Evolutionary conservation across 1,140 invertebrate genomes (phyloP).

Genomic region (Epicauta chinensis): DNA sequence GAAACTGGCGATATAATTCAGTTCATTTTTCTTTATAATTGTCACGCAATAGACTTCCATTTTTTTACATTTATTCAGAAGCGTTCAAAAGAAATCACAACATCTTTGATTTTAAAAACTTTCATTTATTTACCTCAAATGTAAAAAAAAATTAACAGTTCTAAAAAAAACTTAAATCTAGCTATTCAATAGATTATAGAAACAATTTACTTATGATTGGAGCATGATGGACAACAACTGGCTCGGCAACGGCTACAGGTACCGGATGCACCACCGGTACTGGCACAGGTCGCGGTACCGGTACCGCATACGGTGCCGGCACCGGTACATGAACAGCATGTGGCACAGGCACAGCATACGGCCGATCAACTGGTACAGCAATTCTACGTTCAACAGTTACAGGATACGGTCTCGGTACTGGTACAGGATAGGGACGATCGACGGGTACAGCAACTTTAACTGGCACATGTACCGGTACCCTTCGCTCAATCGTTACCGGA

Average conservation of each 20-base stretch:
- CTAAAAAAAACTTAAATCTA: too few species aligned
- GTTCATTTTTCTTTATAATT: too few species aligned
- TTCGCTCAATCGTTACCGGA: slow-evolving; percentile 31
- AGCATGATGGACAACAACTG: neutral
- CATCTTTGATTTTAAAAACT: too few species aligned
- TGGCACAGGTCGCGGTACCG: slow-evolving; percentile 5
- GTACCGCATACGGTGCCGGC: slow-evolving; percentile 3
- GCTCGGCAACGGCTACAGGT: slow-evolving; percentile 7
- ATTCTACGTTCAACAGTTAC: slow-evolving; percentile 30
- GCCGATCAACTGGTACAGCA: slow-evolving; percentile 28
- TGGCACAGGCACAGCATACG: slow-evolving; percentile 43
- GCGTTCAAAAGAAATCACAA: too few species aligned
- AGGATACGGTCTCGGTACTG: slow-evolving; percentile 45
- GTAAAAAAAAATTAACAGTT: too few species aligned
- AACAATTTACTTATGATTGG: neutral
- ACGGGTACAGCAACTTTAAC: slow-evolving; percentile 22
- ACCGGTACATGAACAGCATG: slow-evolving; percentile 21
- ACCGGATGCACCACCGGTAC: slow-evolving; percentile 6
- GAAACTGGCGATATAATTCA: too few species aligned
- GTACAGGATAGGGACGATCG: slow-evolving; percentile 22
- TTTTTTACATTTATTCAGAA: too few species aligned
- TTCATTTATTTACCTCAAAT: too few species aligned
- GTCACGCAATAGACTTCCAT: too few species aligned
- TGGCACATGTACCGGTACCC: slow-evolving; percentile 26
- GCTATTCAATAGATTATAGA: neutral